Base-by-base conservation (phyloP, 2,888 invertebrate species). In the Athripsodes cinereus region DNA sequence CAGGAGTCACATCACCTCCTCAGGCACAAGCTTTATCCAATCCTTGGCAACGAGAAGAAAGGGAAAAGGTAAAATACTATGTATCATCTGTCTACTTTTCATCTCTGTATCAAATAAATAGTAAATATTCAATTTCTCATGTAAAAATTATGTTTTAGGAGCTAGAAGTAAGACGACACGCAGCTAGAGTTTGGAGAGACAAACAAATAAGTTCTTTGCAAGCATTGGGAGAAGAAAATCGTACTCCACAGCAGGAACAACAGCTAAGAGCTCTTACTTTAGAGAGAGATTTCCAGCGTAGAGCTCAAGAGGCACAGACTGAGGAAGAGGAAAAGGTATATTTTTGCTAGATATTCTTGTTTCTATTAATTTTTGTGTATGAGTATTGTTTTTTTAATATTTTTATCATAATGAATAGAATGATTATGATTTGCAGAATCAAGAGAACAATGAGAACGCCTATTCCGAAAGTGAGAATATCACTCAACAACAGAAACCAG, bases 41-140 rank as follows among this genome's bases (percentile, higher is more conserved):
- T 79, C 94, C 95, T 1, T 96, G 96, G 96, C 92, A 94, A 68
- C 80, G 94, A 22, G 96, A 96, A 76, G 94, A 94, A 72, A 86
- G 90, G 66, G 96, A 96, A 76, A 86, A 88, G 66, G 84, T 63
- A 52, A 57, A 10, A 26, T 3, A 26, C 26, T 6, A 6, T 26
- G 26, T 26, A 6, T 18, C 48, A 34, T 51, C 8, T 10, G 11
- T 34, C n/a, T n/a, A n/a, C n/a, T n/a, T n/a, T n/a, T n/a, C n/a
- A n/a, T n/a, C n/a, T n/a, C n/a, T n/a, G n/a, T n/a, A n/a, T n/a
- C n/a, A n/a, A n/a, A n/a, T n/a, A n/a, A n/a, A n/a, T n/a, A n/a
- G n/a, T n/a, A n/a, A n/a, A n/a, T n/a, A n/a, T n/a, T n/a, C n/a
- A n/a, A n/a, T n/a, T n/a, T n/a, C n/a, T n/a, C n/a, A n/a, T n/a